Evolutionary conservation across 2,888 invertebrate species (phyloP), one percentile per base, ranked within the genome.

Genomic region (Agrilus biguttatus): DNA sequence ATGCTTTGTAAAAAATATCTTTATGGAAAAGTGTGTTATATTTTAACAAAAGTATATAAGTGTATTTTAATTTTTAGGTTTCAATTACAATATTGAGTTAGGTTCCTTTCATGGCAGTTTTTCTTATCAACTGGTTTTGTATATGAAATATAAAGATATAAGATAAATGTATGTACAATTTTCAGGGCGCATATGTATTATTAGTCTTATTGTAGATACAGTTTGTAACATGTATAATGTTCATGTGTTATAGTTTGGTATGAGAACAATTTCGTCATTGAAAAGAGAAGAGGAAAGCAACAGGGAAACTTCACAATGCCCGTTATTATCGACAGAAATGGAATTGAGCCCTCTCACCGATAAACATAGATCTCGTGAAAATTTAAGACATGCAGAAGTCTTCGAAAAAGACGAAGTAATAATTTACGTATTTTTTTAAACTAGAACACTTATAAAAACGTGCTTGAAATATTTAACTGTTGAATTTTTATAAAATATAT

Each of bases 181-280:
- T 17, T 3, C 17, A 17, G 4, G 4, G 3, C 17, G 4, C 17
- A 4, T 17, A 17, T 17, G 17, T 17, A 17, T 17, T 17, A 17
- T 17, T 17, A 17, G 17, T 17, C 17, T 17, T 2, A 17, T 17
- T 17, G 2, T 17, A n/a, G n/a, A 17, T 17, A 17, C 4, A 17
- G 17, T 17, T 17, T 17, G 17, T 17, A 17, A 17, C 4, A 17
- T 17, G 17, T 17, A 13, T 5, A 34, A 34, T 13, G 6, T 14
- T 10, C 5, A 14, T 14, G 36, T 41, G n/a, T 50, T 45, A 8
- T 33, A 54, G 75, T 80, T 80, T 63, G 77, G 81, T 45, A 83
- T 83, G 80, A 0, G 80, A 83, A 45, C 62, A 83, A 42, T 62
- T 83, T 55, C 76, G 78, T 7, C 74, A 79, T 43, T 10, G 10